Evolutionary conservation across 2,888 invertebrate genomes (phyloP).

Genomic region (Drosophila villosipedis): DNA sequence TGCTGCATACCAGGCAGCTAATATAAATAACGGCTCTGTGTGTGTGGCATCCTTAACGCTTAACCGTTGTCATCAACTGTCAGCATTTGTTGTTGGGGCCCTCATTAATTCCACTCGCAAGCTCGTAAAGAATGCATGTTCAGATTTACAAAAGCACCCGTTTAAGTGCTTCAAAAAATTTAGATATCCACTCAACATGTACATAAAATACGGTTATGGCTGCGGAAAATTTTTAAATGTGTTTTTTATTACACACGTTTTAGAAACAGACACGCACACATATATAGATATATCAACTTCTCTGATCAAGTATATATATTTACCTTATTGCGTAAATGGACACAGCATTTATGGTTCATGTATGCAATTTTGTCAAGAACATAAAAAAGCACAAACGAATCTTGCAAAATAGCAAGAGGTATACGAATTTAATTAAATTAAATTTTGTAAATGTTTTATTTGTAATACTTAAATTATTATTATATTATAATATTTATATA

Average conservation of each 20-base stretch:
- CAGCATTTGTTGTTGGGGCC: slow-evolving; percentile 21
- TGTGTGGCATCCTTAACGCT: slow-evolving; percentile 20
- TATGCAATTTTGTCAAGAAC: too few relatives aligned
- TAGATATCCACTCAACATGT: background rate
- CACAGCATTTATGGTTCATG: background rate
- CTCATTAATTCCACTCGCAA: slow-evolving; percentile 15
- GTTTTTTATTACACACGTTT: background rate
- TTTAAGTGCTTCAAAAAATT: slow-evolving; percentile 1
- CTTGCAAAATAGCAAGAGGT: background rate
- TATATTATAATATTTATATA: too few relatives aligned
- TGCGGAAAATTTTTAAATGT: background rate
- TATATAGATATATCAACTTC: background rate
- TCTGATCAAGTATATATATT: background rate
- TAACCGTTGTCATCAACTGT: slow-evolving; percentile 54
- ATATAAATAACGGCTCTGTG: slow-evolving; percentile 15
- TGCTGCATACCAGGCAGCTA: slow-evolving; percentile 1
- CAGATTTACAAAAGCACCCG: background rate
- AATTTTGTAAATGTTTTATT: too few relatives aligned
- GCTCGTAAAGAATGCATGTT: slow-evolving; percentile 11
- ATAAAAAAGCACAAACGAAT: background rate
- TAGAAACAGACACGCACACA: too few relatives aligned
- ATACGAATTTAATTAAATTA: background rate
- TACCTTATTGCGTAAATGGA: background rate
- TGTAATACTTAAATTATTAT: too few relatives aligned
- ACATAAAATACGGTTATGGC: background rate